phyloP scores from a whole-genome alignment of 2,888 invertebrate species.

The Panzeria rudis region DNA sequence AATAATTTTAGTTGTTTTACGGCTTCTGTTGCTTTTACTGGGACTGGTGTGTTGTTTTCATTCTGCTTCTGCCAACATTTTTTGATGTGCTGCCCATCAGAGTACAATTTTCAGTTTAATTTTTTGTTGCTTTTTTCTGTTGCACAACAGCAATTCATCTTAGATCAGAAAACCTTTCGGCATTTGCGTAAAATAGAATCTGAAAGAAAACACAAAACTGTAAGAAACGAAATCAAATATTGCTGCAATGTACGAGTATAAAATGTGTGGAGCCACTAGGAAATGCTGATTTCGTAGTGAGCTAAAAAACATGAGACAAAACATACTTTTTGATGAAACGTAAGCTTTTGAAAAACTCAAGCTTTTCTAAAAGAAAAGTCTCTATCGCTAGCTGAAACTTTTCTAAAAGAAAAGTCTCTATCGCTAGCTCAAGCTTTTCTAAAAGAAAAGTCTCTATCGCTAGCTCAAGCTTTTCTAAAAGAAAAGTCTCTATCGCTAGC shows the following conservation, averaged over 20 bases:
- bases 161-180: conserved; percentile 73
- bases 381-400: no score
- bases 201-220: conserved; percentile 21
- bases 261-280: conserved; percentile 18
- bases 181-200: conserved; percentile 62
- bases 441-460: no score
- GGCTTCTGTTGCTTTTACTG: conserved; percentile 65
- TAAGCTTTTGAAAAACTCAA: no score
- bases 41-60: conserved; percentile 1
- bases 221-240: conserved; percentile 36
- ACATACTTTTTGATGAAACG: no score
- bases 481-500: no score
- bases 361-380: no score
- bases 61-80: conserved; percentile 43
- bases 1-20: conserved; percentile 74
- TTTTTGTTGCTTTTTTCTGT: conserved; percentile 12
- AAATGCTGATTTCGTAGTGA: background rate
- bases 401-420: no score
- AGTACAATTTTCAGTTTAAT: conserved; percentile 36
- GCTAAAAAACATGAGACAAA: no score
- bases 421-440: no score
- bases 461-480: no score
- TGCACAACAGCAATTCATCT: conserved; percentile 62
- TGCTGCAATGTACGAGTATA: conserved; percentile 8
- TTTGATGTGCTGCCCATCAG: conserved; percentile 63